Percentiles rank a stretch among this genome's conserved stretches.
Conservation (phyloP, 2,797 vertebrate genomes). For the Cuculus canorus region DNA sequence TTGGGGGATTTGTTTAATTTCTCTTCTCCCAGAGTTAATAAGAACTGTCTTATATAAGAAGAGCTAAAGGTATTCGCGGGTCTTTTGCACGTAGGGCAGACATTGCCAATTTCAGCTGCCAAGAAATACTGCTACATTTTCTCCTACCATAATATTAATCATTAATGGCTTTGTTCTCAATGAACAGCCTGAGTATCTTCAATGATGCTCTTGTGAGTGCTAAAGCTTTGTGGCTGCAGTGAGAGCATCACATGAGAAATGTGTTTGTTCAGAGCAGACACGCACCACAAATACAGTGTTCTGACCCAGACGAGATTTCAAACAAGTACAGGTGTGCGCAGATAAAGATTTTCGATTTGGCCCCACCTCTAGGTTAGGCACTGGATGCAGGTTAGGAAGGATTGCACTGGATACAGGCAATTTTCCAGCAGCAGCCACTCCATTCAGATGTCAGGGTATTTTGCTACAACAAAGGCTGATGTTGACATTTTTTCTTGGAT, state of each 20-base stretch:
- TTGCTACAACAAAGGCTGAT: conserved; percentile 58
- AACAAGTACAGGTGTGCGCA: not conserved
- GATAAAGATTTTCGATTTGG: not conserved
- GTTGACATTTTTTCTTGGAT: conserved; percentile 56
- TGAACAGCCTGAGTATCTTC: conserved; percentile 61
- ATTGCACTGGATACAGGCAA: not conserved
- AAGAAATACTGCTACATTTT: conserved; percentile 62
- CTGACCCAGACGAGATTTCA: conserved; percentile 11
- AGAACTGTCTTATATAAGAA: not conserved
- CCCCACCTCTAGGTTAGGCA: not conserved
- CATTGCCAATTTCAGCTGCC: conserved; percentile 47
- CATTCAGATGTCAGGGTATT: conserved; percentile 25
- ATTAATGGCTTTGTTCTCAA: conserved; percentile 71
- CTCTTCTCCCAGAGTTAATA: conserved; percentile 24
- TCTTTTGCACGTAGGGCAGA: conserved; percentile 19
- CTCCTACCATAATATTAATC: conserved; percentile 49
- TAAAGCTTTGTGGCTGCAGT: conserved; percentile 55
- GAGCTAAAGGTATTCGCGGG: conserved; percentile 13
- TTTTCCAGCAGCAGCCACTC: conserved; percentile 25
- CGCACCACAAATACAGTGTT: not conserved
- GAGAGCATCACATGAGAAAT: conserved; percentile 53
- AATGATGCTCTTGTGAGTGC: conserved; percentile 65
- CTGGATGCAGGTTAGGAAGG: not conserved
- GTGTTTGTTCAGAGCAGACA: conserved; percentile 36
- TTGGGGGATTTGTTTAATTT: not conserved